Conservation (phyloP, 2,113 vertebrate genomes). For the Uria lomvia region DNA sequence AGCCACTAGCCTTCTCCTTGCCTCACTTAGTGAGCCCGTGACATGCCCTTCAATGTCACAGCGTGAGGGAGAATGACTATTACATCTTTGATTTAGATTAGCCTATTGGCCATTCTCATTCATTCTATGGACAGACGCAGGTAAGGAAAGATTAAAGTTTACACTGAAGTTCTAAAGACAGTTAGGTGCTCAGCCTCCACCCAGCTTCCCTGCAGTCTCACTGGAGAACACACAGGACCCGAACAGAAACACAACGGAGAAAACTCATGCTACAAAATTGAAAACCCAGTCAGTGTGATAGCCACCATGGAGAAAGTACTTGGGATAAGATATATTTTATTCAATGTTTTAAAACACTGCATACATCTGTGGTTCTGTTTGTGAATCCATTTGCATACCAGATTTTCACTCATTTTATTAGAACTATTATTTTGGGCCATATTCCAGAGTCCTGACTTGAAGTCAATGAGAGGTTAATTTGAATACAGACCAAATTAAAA, state of each 20-base stretch:
- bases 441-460: neutral
- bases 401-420: neutral
- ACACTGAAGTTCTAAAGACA: neutral
- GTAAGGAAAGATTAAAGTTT: neutral
- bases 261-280: neutral
- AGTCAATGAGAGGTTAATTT: conserved; percentile 33
- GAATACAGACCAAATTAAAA: conserved; percentile 10
- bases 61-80: neutral
- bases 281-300: neutral
- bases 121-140: neutral
- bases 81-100: neutral
- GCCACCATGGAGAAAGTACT: neutral
- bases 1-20: neutral
- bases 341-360: neutral
- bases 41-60: neutral
- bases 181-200: neutral
- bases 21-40: neutral
- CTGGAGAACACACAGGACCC: neutral
- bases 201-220: neutral
- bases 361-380: neutral
- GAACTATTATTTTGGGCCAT: neutral
- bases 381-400: neutral
- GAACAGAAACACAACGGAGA: neutral
- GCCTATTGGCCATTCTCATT: neutral
- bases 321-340: neutral